Evolutionary conservation across 2,113 vertebrate genomes (phyloP).

Genomic region (Pelecanoides urinatrix): DNA sequence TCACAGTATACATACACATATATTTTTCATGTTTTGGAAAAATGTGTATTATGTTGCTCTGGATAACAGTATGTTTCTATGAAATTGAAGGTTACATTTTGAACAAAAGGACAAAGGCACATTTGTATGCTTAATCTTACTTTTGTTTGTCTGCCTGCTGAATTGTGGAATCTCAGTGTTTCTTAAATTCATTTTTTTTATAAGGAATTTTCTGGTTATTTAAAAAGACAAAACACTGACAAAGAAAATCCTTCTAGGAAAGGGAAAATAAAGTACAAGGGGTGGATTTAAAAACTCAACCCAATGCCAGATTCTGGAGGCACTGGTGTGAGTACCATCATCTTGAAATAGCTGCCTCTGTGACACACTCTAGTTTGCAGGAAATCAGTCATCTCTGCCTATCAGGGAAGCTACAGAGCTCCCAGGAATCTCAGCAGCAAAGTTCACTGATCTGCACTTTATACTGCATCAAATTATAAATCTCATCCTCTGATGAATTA

Average conservation of each 20-base stretch:
- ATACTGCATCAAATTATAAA: background rate
- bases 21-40: background rate
- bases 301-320: background rate
- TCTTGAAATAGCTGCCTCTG: background rate
- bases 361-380: background rate
- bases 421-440: background rate
- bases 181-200: background rate
- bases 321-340: background rate
- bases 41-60: background rate
- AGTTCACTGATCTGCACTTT: background rate
- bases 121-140: background rate
- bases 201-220: background rate
- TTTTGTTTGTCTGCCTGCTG: background rate
- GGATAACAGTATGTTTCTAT: background rate
- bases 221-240: background rate
- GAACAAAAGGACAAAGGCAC: background rate
- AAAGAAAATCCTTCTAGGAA: background rate
- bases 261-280: background rate
- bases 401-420: background rate
- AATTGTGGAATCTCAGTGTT: background rate
- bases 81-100: background rate
- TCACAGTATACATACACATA: background rate
- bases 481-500: background rate
- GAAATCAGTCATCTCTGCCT: background rate
- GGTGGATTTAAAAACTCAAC: background rate